A percentile compares a stretch with the other conserved stretches of the same genome.
Conservation (phyloP, 2,113 vertebrate species). For the Trinectes maculatus region DNA sequence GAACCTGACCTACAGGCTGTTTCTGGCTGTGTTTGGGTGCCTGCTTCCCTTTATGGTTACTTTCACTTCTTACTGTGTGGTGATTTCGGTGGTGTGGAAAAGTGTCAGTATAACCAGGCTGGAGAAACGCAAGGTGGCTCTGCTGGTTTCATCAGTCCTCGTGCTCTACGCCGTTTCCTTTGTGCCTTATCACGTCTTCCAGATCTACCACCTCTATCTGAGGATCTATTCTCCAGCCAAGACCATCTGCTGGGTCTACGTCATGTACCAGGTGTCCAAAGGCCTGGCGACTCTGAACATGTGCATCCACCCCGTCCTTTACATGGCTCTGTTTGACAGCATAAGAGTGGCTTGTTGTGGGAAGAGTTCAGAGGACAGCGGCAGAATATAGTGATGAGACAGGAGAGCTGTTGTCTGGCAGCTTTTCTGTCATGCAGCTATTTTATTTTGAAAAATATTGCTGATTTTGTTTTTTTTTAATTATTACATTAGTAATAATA, state of each 20-base stretch:
- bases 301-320: slow-evolving; percentile 88
- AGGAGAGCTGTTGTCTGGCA: neutral
- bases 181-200: slow-evolving; percentile 83
- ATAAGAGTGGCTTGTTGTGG: slow-evolving; percentile 71
- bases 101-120: slow-evolving; percentile 64
- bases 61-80: slow-evolving; percentile 74
- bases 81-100: slow-evolving; percentile 72
- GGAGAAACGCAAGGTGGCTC: slow-evolving; percentile 80
- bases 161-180: slow-evolving; percentile 83
- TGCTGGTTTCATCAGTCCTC: slow-evolving; percentile 77
- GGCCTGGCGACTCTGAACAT: slow-evolving; percentile 83
- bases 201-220: slow-evolving; percentile 57
- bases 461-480: neutral
- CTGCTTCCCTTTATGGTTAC: slow-evolving; percentile 83
- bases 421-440: slow-evolving; percentile 5
- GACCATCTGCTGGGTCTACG: accelerated
- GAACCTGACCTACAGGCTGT: slow-evolving; percentile 74
- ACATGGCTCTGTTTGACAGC: slow-evolving; percentile 82
- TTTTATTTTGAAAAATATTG: neutral
- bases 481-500: too few species aligned
- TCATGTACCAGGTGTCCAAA: slow-evolving; percentile 79
- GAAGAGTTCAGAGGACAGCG: slow-evolving; percentile 30
- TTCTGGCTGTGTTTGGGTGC: slow-evolving; percentile 77
- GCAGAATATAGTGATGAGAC: neutral
- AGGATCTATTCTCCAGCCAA: accelerated